Conservation (phyloP, 1,140 invertebrate genomes). For the Achroia grisella region DNA sequence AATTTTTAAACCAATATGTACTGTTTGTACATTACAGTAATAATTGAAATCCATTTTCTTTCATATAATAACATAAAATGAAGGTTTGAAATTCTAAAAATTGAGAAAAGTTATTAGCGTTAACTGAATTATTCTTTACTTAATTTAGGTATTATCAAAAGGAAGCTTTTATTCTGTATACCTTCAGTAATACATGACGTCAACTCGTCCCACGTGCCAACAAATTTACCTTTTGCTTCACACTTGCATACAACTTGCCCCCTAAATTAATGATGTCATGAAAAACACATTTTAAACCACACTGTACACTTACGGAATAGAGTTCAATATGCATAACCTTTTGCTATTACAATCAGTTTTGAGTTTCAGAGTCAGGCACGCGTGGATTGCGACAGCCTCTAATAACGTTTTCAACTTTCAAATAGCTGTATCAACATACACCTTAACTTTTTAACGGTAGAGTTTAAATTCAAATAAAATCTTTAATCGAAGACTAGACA, state of each 20-base stretch:
- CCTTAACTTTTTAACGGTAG: conserved; percentile 11
- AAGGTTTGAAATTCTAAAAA: no score
- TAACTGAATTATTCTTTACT: no score
- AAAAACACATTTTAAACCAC: background rate
- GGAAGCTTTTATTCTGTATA: conserved; percentile 15
- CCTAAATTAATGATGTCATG: conserved; percentile 2
- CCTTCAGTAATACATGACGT: conserved; percentile 33
- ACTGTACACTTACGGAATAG: conserved; percentile 8
- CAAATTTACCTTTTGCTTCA: conserved; percentile 5
- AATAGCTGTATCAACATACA: conserved; percentile 12
- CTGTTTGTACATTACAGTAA: no score
- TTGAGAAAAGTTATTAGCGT: no score
- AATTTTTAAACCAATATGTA: no score
- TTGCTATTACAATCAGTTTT: conserved; percentile 4
- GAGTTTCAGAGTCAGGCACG: conserved; percentile 41
- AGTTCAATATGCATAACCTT: conserved; percentile 22
- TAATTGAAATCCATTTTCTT: no score
- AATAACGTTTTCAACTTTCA: conserved; percentile 39
- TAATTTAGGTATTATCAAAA: conserved; percentile 12
- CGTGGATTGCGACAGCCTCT: conserved; percentile 53
- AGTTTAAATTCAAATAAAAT: conserved; percentile 13
- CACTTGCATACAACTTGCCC: conserved; percentile 14
- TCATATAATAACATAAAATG: no score
- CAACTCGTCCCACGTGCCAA: conserved; percentile 39
- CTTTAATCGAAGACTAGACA: conserved; percentile 19